Evolutionary conservation across 2,113 vertebrate species (phyloP).

Genomic region (Egretta garzetta): DNA sequence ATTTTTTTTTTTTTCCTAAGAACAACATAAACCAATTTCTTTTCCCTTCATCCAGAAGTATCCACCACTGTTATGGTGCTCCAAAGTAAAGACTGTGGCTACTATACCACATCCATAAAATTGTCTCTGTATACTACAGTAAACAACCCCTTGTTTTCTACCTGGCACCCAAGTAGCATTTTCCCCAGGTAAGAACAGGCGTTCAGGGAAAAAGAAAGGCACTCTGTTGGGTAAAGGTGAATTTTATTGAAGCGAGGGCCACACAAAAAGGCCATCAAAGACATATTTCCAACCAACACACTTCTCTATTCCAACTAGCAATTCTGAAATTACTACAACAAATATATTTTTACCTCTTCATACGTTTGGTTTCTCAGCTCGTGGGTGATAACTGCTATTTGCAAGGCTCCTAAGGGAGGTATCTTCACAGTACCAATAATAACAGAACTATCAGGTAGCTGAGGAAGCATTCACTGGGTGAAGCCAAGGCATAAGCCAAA

Average conservation of each 20-base stretch:
- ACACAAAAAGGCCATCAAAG: background rate
- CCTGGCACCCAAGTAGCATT: background rate
- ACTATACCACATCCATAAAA: background rate
- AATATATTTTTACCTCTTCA: slow-evolving; percentile 15
- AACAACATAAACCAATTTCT: background rate
- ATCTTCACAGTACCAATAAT: background rate
- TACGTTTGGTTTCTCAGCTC: slow-evolving; percentile 27
- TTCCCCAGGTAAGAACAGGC: background rate
- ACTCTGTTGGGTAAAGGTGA: background rate
- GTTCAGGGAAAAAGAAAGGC: background rate
- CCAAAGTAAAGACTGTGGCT: background rate
- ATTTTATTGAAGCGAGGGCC: slow-evolving; percentile 39
- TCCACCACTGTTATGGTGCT: background rate
- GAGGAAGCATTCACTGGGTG: background rate
- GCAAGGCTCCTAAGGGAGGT: background rate
- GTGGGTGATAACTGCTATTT: background rate
- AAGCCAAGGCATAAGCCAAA: background rate
- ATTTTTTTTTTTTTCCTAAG: background rate
- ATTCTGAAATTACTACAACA: background rate
- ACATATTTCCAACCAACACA: background rate
- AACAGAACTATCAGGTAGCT: background rate
- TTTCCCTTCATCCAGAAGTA: background rate
- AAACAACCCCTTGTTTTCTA: background rate
- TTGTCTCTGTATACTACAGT: background rate
- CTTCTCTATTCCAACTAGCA: background rate